Percentiles rank a stretch among this genome's conserved stretches.
These are phyloP conservation scores for Aplidium turbinatum DNA, from an alignment of 23 tunicate species.

Conservation along the genomic window DNA sequence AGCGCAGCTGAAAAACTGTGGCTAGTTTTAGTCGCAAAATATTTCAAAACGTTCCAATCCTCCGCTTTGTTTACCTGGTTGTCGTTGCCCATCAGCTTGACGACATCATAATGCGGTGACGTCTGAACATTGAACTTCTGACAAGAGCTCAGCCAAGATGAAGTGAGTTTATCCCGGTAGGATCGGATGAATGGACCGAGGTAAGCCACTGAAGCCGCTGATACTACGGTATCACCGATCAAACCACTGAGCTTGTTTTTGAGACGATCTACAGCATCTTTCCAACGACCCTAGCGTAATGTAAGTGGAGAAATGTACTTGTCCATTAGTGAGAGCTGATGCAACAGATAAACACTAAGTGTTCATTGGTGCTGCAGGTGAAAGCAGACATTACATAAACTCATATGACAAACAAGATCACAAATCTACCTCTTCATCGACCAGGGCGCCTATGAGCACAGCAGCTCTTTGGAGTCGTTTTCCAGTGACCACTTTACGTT, in stretches of 20 bases:
- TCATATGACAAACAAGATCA: neutral
- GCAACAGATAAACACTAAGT: too few species aligned
- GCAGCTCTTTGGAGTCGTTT: constrained; percentile 76
- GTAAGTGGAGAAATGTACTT: too few species aligned
- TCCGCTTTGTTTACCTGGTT: constrained; percentile 52
- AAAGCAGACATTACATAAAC: too few species aligned
- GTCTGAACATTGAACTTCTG: constrained; percentile 34
- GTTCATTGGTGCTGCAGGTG: too few species aligned
- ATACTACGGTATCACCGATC: constrained; percentile 82
- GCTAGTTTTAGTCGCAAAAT: too few species aligned
- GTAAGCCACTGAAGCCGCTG: constrained; percentile 83
- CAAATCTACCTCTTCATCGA: constrained; percentile 86
- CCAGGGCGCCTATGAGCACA: constrained; percentile 68
- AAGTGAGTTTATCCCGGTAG: constrained; percentile 63
- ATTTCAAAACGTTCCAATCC: too few species aligned
- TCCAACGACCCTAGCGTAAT: constrained; percentile 86
- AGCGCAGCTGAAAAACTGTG: too few species aligned
- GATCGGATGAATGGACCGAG: constrained; percentile 89
- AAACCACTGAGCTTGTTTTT: constrained; percentile 60
- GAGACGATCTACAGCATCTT: constrained; percentile 55
- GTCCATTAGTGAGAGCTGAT: too few species aligned
- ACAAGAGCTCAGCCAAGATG: constrained; percentile 68
- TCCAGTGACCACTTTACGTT: constrained; percentile 62
- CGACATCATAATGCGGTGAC: constrained; percentile 62
- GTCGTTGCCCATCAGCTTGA: constrained; percentile 59